These are phyloP conservation scores for Crypturellus undulatus DNA, from an alignment of 2,113 vertebrate species.

Conservation along the genomic window DNA sequence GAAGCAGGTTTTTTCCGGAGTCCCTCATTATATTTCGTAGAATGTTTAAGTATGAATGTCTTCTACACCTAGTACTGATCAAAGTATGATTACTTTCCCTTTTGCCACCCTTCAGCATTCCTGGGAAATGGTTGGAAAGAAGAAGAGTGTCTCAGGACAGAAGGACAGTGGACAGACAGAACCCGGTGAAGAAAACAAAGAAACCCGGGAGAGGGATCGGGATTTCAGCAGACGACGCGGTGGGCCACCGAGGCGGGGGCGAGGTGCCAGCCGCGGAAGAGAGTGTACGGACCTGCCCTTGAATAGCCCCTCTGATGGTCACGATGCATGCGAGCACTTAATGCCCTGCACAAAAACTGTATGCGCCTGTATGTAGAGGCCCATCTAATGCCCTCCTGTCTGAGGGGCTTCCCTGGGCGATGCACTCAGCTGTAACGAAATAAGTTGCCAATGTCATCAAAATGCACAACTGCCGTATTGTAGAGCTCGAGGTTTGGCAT, in stretches of 20 bases:
- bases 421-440: background rate
- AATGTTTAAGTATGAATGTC: background rate
- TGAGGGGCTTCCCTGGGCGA: background rate
- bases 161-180: slow-evolving; percentile 91
- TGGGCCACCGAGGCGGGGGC: slow-evolving; percentile 85
- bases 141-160: slow-evolving; percentile 94
- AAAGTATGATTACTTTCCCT: background rate
- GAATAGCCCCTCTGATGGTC: background rate
- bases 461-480: rapidly evolving
- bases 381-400: too few species aligned
- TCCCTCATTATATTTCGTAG: rapidly evolving
- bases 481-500: background rate
- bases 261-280: slow-evolving; percentile 92
- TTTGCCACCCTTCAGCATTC: slow-evolving; percentile 84
- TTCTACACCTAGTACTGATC: background rate
- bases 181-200: slow-evolving; percentile 91
- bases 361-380: background rate
- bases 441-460: background rate
- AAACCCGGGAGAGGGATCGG: slow-evolving; percentile 92
- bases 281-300: slow-evolving; percentile 86
- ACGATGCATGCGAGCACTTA: background rate
- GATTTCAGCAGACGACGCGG: slow-evolving; percentile 91
- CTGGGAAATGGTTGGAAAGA: slow-evolving; percentile 99
- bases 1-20: background rate
- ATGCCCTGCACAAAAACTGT: background rate